Base-by-base conservation (phyloP, 2,113 vertebrate species). In the Rhinopithecus roxellana region DNA sequence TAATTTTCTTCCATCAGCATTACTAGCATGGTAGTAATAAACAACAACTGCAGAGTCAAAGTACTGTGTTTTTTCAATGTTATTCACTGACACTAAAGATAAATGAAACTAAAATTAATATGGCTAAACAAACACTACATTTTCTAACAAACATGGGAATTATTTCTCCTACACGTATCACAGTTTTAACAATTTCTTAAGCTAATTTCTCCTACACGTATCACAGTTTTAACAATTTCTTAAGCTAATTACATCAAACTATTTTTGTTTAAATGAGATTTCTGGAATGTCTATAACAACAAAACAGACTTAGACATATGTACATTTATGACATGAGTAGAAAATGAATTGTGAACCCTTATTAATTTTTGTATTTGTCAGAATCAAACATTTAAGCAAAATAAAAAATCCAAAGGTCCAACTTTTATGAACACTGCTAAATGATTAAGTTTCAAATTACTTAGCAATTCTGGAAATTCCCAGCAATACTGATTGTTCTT, bases 1-100 rank as follows among this genome's bases (percentile, higher is more conserved):
- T 96, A 95, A 82, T 95, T 94, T 95, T 95, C 92, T 82, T 93
- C 89, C 94, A 87, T 27, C 72, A 88, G 57, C 64, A 72, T 43
- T 78, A 74, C 89, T 67, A 75, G 78, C 67, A 92, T 70, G 77
- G 64, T 87, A 89, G 32, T 75, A 81, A 94, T n/a, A 94, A 93
- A 97, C 95, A 94, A 87, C 93, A 94, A 97, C 57, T 4, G 2
- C 90, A 43, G 35, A 77, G 30, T 96, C 30, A 38, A 30, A 94
- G 25, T 70, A 55, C 57, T 93, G 79, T 91, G 12, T 83, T 43
- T 38, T 94, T 80, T 45, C 30, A 55, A 3, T 77, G 45, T 81
- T 86, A 88, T 55, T 93, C 55, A 69, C 55, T 93, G 69, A 87
- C 48, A 77, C 1, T 69, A 50, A 78, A n/a, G 72, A 59, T 70